Percentiles rank a stretch among this genome's conserved stretches.
Conservation (phyloP, 2,113 vertebrate genomes). For the Guaruba guarouba region DNA sequence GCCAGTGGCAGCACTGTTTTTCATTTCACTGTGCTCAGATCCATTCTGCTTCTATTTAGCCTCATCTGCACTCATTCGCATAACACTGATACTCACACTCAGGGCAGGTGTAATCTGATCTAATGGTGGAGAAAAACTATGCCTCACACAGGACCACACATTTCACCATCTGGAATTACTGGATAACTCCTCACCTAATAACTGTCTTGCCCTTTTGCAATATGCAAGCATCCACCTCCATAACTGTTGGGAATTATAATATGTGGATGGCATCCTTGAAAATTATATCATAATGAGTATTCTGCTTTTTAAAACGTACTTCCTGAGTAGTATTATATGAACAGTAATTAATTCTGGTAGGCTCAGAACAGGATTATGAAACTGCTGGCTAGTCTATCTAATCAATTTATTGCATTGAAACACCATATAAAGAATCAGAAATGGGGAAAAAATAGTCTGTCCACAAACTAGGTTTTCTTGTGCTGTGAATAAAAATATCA, state of each 20-base stretch:
- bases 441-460: not conserved
- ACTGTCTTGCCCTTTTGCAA: not conserved
- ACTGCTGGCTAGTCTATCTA: conserved; percentile 47
- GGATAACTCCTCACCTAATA: not conserved
- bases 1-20: not conserved
- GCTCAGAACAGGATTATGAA: conserved; percentile 51
- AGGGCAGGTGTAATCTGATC: not conserved
- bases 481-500: conserved; percentile 44
- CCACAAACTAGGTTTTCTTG: conserved; percentile 30
- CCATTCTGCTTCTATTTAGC: not conserved
- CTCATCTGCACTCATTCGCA: not conserved
- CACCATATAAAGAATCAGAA: conserved; percentile 54
- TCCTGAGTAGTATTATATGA: conserved; percentile 53
- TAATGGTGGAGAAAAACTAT: not conserved
- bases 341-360: conserved; percentile 58
- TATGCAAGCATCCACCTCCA: not conserved
- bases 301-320: conserved; percentile 52
- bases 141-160: not conserved
- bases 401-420: conserved; percentile 60
- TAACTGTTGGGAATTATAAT: not conserved
- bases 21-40: not conserved
- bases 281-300: conserved; percentile 44
- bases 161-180: not conserved
- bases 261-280: not conserved
- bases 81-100: not conserved